Evolutionary conservation across 2,888 invertebrate genomes (phyloP), one percentile per base, ranked within the genome.

Genomic region (Lithophane socia): DNA sequence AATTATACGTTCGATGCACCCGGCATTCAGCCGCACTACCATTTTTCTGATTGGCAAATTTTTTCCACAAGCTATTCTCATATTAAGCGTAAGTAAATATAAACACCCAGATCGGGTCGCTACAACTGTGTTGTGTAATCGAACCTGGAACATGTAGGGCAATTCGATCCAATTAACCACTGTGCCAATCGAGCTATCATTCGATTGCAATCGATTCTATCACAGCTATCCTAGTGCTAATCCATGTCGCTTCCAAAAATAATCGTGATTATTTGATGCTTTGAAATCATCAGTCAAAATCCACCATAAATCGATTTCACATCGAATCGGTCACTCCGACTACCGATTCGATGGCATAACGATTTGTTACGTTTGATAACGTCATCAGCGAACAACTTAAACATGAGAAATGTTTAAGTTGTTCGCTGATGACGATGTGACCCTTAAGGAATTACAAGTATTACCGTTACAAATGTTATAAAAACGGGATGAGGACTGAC

Each of bases 401-500:
- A 68, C 12, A 58, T 24, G n/a, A n/a, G n/a, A n/a, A n/a, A n/a
- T n/a, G n/a, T n/a, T n/a, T n/a, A n/a, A n/a, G n/a, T n/a, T n/a
- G n/a, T n/a, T n/a, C n/a, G n/a, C n/a, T n/a, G n/a, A n/a, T n/a
- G n/a, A n/a, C n/a, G n/a, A n/a, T n/a, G 3, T 18, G 60, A 44
- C 68, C 64, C 60, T 12, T 42, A 44, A 13, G 12, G 49, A 7
- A 69, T 52, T 83, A 83, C 68, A 75, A 79, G 68, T 18, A 66
- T 76, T 66, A 73, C 84, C 0, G 80, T 84, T 84, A 71, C 47
- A 73, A 76, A 65, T 16, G 52, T 73, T 44, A 18, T 64, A 44
- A 74, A 83, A 77, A 84, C 82, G 72, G 83, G 47, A 84, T 69
- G 5, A 72, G 49, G 21, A 69, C 71, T 72, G 69, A 77, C 71